Percentiles rank a stretch among this genome's conserved stretches.
Evolutionary conservation across 2,888 invertebrate genomes (phyloP).

Genomic region (Tortrix viridana): DNA sequence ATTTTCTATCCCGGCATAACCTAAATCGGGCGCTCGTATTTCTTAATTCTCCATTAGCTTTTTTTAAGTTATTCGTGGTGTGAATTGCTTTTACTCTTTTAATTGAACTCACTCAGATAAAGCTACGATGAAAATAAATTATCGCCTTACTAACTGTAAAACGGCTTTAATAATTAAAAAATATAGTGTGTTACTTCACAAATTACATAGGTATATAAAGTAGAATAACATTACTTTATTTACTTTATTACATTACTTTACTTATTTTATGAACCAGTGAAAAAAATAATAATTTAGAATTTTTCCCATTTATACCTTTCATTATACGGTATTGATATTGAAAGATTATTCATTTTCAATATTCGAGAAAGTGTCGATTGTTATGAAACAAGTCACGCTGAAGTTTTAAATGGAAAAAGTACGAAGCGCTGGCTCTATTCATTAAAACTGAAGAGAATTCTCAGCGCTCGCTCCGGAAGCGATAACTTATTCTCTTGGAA

Average conservation of each 20-base stretch:
- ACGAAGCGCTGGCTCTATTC: constrained; percentile 71
- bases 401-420: constrained; percentile 79
- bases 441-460: constrained; percentile 69
- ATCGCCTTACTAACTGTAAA: too few relatives aligned
- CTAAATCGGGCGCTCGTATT: too few relatives aligned
- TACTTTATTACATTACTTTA: not conserved
- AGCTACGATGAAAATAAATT: too few relatives aligned
- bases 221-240: too few relatives aligned
- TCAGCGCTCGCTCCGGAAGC: constrained; percentile 34
- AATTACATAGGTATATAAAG: too few relatives aligned
- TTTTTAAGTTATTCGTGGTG: too few relatives aligned
- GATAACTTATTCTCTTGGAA: constrained; percentile 36
- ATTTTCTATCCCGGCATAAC: too few relatives aligned
- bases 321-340: constrained; percentile 33
- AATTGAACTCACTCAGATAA: too few relatives aligned
- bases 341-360: constrained; percentile 43
- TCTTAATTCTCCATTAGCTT: too few relatives aligned
- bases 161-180: too few relatives aligned
- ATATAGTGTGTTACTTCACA: too few relatives aligned
- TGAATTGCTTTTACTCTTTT: too few relatives aligned
- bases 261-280: not conserved
- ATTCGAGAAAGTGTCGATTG: constrained; percentile 58
- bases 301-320: constrained; percentile 28
- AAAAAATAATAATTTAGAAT: constrained; percentile 1
- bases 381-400: constrained; percentile 65